Conservation (phyloP, 1,140 invertebrate genomes). For the Nymphalis io region DNA sequence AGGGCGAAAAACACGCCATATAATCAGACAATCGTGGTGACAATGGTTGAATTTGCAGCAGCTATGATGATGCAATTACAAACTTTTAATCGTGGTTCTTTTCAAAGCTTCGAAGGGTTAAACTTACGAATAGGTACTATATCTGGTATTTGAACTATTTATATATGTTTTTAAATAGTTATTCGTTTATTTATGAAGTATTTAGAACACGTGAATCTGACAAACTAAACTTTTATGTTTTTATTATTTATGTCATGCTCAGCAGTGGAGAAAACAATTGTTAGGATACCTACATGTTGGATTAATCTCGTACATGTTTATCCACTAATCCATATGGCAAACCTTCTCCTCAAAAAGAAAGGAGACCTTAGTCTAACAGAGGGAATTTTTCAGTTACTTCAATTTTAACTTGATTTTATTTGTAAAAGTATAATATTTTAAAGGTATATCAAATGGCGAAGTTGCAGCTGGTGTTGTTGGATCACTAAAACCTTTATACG, state of each 20-base stretch:
- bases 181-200: no score
- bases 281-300: no score
- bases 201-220: no score
- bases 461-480: slow-evolving; percentile 96
- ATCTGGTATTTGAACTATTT: neutral
- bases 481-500: slow-evolving; percentile 92
- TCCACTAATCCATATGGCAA: no score
- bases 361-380: no score
- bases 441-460: slow-evolving; percentile 89
- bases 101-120: slow-evolving; percentile 75
- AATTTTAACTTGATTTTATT: neutral
- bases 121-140: slow-evolving; percentile 83
- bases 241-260: no score
- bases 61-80: slow-evolving; percentile 80
- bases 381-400: neutral
- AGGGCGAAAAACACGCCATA: slow-evolving; percentile 59
- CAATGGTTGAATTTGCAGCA: slow-evolving; percentile 79
- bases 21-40: slow-evolving; percentile 67
- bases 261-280: no score
- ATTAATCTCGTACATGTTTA: no score
- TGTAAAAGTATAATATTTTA: slow-evolving; percentile 24
- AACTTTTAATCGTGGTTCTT: slow-evolving; percentile 76
- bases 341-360: no score
- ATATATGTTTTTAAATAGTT: no score
- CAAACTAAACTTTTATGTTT: no score